Percentiles rank a stretch among this genome's conserved stretches.
phyloP scores from a whole-genome alignment of 2,113 vertebrate species.

The Ailurus styani region DNA sequence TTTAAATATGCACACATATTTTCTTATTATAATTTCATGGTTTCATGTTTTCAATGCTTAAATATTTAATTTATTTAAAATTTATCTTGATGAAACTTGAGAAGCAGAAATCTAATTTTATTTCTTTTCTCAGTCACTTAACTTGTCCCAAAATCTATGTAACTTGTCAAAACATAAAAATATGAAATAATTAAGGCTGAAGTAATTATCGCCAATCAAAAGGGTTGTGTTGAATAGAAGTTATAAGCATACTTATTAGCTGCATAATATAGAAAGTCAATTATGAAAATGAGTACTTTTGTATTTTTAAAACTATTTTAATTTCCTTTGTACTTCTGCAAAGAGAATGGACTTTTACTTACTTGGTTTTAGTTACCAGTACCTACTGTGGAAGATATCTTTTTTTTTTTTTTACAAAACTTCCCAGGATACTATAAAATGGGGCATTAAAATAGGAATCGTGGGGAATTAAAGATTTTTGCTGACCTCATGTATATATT shows the following conservation, averaged over 20 bases:
- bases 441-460: background rate
- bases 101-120: background rate
- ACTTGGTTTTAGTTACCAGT: constrained; percentile 11
- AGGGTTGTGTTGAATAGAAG: background rate
- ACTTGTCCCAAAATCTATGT: background rate
- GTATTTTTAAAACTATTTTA: constrained; percentile 6
- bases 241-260: background rate
- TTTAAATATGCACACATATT: background rate
- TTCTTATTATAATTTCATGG: background rate
- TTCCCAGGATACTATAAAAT: background rate
- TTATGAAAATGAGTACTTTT: background rate
- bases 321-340: background rate
- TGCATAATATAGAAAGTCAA: constrained; percentile 5
- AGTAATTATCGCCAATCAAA: background rate
- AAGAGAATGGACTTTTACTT: constrained; percentile 3
- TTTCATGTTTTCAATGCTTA: background rate
- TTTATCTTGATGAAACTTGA: constrained; percentile 23
- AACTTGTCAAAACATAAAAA: constrained; percentile 39
- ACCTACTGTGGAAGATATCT: background rate
- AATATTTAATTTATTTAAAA: constrained; percentile 29
- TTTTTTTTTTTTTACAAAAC: background rate
- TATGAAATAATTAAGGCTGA: background rate
- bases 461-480: constrained; percentile 12
- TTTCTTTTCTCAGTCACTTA: constrained; percentile 10
- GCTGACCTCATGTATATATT: background rate